Conservation (phyloP, 2,888 invertebrate species). For the Drosophila emarginata region DNA sequence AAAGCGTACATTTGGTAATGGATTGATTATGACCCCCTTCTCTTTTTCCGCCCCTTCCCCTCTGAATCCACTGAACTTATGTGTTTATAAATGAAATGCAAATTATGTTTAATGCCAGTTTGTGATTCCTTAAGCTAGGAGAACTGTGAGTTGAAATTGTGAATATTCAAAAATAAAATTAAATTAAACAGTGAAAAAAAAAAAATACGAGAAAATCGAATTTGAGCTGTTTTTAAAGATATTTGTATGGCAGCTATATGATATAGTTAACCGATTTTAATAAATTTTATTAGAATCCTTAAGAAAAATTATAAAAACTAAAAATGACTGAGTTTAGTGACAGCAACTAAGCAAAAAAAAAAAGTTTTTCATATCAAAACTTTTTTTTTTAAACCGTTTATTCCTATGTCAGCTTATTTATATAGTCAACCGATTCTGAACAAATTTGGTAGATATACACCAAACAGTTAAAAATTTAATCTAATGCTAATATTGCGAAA, state of each 20-base stretch:
- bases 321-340: too few relatives aligned
- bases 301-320: too few relatives aligned
- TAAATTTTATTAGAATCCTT: too few relatives aligned
- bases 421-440: background rate
- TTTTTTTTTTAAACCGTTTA: too few relatives aligned
- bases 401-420: background rate
- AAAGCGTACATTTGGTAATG: slow-evolving; percentile 7
- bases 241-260: too few relatives aligned
- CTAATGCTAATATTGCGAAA: too few relatives aligned
- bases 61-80: background rate
- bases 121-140: background rate
- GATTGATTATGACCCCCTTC: background rate
- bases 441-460: background rate
- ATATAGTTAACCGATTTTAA: too few relatives aligned
- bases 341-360: too few relatives aligned
- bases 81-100: slow-evolving; percentile 28
- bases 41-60: background rate
- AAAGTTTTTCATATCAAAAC: too few relatives aligned
- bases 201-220: background rate
- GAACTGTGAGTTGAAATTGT: background rate
- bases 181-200: background rate
- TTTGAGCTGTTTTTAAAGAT: too few relatives aligned
- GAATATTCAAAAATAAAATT: background rate
- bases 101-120: slow-evolving; percentile 19
- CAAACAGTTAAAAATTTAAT: too few relatives aligned